phyloP scores from a whole-genome alignment of 2,797 vertebrate species.

The Aselliscus stoliczkanus region DNA sequence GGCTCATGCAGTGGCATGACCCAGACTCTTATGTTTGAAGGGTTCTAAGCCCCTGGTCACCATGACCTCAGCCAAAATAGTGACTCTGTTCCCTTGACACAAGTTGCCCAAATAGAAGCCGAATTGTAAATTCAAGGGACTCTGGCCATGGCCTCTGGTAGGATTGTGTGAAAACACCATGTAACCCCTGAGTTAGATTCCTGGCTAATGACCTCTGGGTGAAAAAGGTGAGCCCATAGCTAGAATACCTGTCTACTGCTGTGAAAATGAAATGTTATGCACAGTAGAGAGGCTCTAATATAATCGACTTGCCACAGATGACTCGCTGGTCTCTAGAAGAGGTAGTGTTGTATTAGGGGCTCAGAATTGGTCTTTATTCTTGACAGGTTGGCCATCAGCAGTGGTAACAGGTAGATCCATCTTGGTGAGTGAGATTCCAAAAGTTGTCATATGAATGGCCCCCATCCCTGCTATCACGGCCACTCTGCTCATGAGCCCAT shows the following conservation, averaged over 20 bases:
- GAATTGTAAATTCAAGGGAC: background rate
- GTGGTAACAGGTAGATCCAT: accelerated
- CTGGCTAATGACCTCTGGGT: background rate
- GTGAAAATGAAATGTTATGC: background rate
- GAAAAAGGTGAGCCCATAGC: background rate
- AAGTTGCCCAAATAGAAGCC: background rate
- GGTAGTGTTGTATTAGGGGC: background rate
- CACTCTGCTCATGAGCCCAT: background rate
- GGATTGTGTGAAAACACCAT: background rate
- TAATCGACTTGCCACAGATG: background rate
- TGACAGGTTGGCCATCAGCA: background rate
- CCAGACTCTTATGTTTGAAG: background rate
- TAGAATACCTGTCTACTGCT: background rate
- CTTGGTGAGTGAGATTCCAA: background rate
- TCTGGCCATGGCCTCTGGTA: background rate
- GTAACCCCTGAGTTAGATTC: background rate
- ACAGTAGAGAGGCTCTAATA: background rate
- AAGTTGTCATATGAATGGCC: background rate
- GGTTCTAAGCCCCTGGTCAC: background rate
- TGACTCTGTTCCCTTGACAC: background rate
- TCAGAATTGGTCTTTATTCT: background rate
- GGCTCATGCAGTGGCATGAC: background rate
- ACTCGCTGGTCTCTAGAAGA: too few species aligned
- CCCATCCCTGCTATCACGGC: background rate
- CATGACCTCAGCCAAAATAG: background rate